Evolutionary conservation across 2,888 invertebrate genomes (phyloP).

Genomic region (Dromius quadrimaculatus): DNA sequence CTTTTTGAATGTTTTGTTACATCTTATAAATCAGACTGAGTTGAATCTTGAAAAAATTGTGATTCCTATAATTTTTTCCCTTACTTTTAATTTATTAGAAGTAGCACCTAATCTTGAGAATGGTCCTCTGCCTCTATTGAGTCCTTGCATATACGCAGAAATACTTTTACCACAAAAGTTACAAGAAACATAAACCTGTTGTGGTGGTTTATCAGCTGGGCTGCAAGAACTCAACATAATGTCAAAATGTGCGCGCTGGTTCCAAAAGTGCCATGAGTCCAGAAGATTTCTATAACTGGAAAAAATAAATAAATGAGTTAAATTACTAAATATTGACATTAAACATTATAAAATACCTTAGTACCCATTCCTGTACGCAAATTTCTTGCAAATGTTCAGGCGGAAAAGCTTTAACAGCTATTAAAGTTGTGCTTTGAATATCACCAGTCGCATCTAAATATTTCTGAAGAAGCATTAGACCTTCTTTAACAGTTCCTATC

Average conservation of each 20-base stretch:
- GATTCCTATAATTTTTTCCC: too few relatives aligned
- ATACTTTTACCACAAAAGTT: conserved; percentile 96
- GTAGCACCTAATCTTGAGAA: conserved; percentile 75
- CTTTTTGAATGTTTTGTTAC: too few relatives aligned
- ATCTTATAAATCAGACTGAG: too few relatives aligned
- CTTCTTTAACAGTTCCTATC: conserved; percentile 78
- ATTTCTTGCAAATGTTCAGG: conserved; percentile 75
- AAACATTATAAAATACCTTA: conserved; percentile 64
- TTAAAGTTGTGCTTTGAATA: conserved; percentile 89
- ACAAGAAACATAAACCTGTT: conserved; percentile 86
- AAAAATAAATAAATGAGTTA: conserved; percentile 35
- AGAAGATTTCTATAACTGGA: conserved; percentile 84
- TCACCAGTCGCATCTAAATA: conserved; percentile 90
- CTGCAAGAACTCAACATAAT: conserved; percentile 77
- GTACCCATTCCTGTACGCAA: conserved; percentile 77
- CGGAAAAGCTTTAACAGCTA: conserved; percentile 83
- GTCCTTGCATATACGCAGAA: conserved; percentile 81
- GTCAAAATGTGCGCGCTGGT: conserved; percentile 89
- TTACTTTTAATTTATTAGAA: conserved; percentile 79
- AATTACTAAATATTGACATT: conserved; percentile 29
- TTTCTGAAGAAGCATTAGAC: conserved; percentile 84
- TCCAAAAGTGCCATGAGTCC: conserved; percentile 93
- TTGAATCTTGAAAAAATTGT: too few relatives aligned
- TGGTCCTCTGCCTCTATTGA: conserved; percentile 71
- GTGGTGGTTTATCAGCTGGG: conserved; percentile 70